Conservation (phyloP, 2,888 invertebrate species). For the Allygus modestus region DNA sequence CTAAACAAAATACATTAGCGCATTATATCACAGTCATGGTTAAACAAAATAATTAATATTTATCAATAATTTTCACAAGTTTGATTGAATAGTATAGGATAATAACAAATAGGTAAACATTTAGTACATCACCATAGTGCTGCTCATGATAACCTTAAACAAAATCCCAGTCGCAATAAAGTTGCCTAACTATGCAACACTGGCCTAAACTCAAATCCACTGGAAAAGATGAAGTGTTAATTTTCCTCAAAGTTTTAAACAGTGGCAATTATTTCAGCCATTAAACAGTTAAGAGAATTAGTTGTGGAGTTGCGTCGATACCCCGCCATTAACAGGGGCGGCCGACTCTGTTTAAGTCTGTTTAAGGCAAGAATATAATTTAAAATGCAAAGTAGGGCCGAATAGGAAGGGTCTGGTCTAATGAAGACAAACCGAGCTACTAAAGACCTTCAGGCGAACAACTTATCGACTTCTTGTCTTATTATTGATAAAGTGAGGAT, state of each 20-base stretch:
- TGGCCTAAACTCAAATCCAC: not conserved
- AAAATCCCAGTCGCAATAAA: too few relatives aligned
- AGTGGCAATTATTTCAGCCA: conserved; percentile 38
- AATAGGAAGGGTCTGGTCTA: conserved; percentile 41
- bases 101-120: too few relatives aligned
- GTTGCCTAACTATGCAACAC: too few relatives aligned
- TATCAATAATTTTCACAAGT: too few relatives aligned
- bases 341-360: conserved; percentile 17
- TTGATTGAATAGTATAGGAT: too few relatives aligned
- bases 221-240: conserved; percentile 26
- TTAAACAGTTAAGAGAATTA: conserved; percentile 37
- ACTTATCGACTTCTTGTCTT: conserved; percentile 41
- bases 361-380: conserved; percentile 55
- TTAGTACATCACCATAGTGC: too few relatives aligned
- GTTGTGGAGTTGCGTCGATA: conserved; percentile 30
- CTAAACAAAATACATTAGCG: too few relatives aligned
- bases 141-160: too few relatives aligned
- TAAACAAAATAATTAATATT: too few relatives aligned
- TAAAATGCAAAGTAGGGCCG: conserved; percentile 66
- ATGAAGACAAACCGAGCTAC: conserved; percentile 60
- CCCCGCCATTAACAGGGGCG: conserved; percentile 8
- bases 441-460: conserved; percentile 44
- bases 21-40: too few relatives aligned
- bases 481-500: conserved; percentile 43
- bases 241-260: conserved; percentile 24